phyloP scores from a whole-genome alignment of 1,140 invertebrate species.

The Bombus superbus region DNA sequence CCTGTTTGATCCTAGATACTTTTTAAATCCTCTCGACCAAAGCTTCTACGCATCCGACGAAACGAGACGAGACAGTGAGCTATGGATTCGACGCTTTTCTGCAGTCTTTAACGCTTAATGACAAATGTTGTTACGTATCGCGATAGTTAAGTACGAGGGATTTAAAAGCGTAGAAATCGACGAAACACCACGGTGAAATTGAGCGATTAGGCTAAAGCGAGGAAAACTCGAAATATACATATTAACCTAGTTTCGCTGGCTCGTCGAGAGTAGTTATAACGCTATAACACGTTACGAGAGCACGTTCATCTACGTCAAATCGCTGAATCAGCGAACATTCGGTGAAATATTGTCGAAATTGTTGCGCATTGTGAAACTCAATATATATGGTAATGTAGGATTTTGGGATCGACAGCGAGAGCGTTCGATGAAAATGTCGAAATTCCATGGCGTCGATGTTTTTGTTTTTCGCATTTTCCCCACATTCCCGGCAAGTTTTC shows the following conservation, averaged over 20 bases:
- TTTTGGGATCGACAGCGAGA: neutral
- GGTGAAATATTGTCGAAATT: constrained; percentile 37
- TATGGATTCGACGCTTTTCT: neutral
- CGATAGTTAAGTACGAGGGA: neutral
- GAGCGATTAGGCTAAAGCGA: neutral
- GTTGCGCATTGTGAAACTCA: constrained; percentile 17
- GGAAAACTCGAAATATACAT: neutral
- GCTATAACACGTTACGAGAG: neutral
- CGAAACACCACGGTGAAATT: neutral
- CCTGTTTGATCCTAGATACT: neutral
- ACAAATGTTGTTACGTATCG: neutral
- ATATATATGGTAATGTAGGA: constrained; percentile 34
- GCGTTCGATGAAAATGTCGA: neutral
- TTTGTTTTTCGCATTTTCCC: neutral
- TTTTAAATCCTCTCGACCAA: neutral
- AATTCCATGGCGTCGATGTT: neutral
- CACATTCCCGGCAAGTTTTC: neutral
- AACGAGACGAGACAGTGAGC: neutral
- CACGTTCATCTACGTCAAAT: constrained; percentile 3
- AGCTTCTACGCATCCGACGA: too few relatives aligned
- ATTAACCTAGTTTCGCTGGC: neutral
- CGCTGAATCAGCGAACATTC: constrained; percentile 5
- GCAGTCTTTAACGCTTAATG: neutral
- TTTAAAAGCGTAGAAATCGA: neutral
- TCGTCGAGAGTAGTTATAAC: neutral